phyloP scores from a whole-genome alignment of 2,888 invertebrate species.

The Prosapia bicincta region DNA sequence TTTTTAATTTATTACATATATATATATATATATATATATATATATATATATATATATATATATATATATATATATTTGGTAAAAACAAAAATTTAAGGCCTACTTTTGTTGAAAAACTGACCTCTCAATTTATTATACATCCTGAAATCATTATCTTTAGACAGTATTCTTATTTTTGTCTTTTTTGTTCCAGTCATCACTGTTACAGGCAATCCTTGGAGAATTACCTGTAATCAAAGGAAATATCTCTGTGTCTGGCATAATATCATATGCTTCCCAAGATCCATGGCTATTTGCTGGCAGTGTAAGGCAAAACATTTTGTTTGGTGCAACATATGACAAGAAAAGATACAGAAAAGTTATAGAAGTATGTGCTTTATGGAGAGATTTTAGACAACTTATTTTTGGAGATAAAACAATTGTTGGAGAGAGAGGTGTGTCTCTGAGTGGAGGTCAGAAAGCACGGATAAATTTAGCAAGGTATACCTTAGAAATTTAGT shows the following conservation, averaged over 20 bases:
- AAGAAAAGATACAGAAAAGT: constrained; percentile 62
- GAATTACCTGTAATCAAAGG: constrained; percentile 71
- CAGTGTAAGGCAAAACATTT: constrained; percentile 86
- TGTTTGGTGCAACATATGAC: constrained; percentile 79
- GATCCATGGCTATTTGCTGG: constrained; percentile 85
- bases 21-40: no score
- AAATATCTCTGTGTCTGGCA: constrained; percentile 59
- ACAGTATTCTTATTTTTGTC: no score
- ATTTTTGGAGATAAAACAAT: constrained; percentile 79
- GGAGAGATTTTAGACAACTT: constrained; percentile 68
- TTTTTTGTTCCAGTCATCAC: constrained; percentile 54
- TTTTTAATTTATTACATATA: no score
- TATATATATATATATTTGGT: no score
- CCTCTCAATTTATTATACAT: no score
- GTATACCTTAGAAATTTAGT: no score
- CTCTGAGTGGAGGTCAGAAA: constrained; percentile 82
- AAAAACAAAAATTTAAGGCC: no score
- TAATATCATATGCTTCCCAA: constrained; percentile 75
- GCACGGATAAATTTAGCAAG: constrained; percentile 61
- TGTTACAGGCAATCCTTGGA: constrained; percentile 68
- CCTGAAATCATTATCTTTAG: no score
- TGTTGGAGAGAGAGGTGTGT: constrained; percentile 82
- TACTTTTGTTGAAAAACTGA: no score
- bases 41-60: no score
- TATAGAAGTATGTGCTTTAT: constrained; percentile 67